Base-by-base conservation (phyloP, 2,888 invertebrate genomes). In the Opisthograptis luteolata region DNA sequence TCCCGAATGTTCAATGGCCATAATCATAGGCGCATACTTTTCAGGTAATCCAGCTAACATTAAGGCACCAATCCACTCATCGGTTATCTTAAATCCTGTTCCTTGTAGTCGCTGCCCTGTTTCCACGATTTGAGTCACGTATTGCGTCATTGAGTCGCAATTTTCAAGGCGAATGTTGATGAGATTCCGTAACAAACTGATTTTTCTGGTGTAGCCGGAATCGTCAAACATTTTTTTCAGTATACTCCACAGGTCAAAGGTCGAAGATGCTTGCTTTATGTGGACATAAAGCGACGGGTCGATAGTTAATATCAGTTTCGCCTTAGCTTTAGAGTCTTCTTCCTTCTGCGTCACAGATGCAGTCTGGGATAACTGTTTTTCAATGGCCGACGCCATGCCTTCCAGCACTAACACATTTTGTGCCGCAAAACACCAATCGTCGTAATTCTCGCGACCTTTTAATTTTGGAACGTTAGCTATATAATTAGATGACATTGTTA, bases 21-120 rank as follows among this genome's bases (percentile, higher is more conserved):
- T 42, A 1, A 37, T 37, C 27, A 37, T 37, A 0, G 37, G 37
- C 1, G 37, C 4, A 17, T 17, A 37, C 6, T 19, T 42, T 8
- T 42, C 42, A 7, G 42, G 34, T n/a, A 42, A 19, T 13, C 42
- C 41, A 2, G 41, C 41, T 10, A 41, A 14, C 15, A 41, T 7
- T 7, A 41, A 22, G 7, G 32, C 31, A 5, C 46, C 46, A 10
- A 46, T 34, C 46, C 46, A 46, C n/a, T 46, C 19, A 12, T 48
- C 36, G 2, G 6, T 31, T 1, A 48, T 48, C 8, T 31, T 10
- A 36, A 51, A 45, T 2, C 50, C 50, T 2, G 50, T 51, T 5
- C 45, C 40, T 7, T 12, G 24, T 10, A 51, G 10, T 14, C 27
- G 20, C 6, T 51, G 44, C 4, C 24, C 24, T 6, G 41, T 41